These are phyloP conservation scores for Syngnathus rostellatus DNA, from an alignment of 2,797 vertebrate genomes.

Conservation along the genomic window DNA sequence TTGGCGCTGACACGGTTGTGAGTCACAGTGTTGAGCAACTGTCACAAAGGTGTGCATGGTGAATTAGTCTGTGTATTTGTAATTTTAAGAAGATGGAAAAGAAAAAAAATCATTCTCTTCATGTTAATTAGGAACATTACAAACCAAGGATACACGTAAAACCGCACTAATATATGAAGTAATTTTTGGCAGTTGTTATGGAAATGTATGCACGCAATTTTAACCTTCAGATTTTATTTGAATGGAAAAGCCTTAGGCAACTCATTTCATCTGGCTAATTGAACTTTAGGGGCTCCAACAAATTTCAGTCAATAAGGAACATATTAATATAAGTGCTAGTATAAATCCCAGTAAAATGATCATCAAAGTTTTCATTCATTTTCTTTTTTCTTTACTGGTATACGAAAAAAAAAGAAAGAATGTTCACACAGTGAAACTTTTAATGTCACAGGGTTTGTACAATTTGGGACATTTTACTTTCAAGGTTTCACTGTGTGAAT, in stretches of 20 bases:
- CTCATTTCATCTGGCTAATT: not conserved
- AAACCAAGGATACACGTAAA: slow-evolving; percentile 8
- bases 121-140: slow-evolving; percentile 18
- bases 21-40: not conserved
- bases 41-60: not conserved
- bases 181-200: not conserved
- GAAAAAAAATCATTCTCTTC: slow-evolving; percentile 8
- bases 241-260: not conserved
- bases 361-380: too few species aligned
- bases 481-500: too few species aligned
- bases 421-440: too few species aligned
- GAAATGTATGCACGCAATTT: not conserved
- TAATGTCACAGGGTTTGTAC: too few species aligned
- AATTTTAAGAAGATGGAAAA: not conserved
- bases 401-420: too few species aligned
- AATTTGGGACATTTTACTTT: too few species aligned
- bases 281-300: too few species aligned
- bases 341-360: too few species aligned
- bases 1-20: not conserved
- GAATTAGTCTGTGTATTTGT: not conserved
- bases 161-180: not conserved
- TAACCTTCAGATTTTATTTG: not conserved
- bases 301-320: too few species aligned
- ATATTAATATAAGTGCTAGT: too few species aligned
- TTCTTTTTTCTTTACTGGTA: too few species aligned